phyloP scores from a whole-genome alignment of 2,113 vertebrate species.

The Uria aalge region DNA sequence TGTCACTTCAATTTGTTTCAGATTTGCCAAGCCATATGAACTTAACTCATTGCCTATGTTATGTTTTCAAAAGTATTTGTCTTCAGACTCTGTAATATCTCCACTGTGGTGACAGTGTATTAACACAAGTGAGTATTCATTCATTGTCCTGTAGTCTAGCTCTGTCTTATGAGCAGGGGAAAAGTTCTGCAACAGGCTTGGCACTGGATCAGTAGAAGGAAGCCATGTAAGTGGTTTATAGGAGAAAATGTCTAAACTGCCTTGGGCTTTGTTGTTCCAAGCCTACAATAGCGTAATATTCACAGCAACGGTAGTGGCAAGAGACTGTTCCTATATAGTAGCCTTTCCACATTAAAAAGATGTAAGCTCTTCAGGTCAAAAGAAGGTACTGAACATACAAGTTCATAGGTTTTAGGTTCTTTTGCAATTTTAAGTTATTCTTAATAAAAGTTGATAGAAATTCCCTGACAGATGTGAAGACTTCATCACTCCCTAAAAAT shows the following conservation, averaged over 20 bases:
- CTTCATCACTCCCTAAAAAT: background rate
- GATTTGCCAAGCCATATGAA: background rate
- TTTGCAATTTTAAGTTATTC: background rate
- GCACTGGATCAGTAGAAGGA: background rate
- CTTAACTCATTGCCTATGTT: background rate
- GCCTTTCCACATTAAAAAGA: background rate
- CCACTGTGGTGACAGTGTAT: background rate
- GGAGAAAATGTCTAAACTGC: background rate
- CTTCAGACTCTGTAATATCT: background rate
- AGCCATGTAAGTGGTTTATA: background rate
- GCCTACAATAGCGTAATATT: background rate
- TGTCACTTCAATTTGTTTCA: background rate
- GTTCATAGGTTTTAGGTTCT: background rate
- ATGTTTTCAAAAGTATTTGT: constrained; percentile 15
- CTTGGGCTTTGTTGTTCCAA: background rate
- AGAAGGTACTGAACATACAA: background rate
- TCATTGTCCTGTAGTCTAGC: background rate
- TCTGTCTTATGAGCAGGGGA: background rate
- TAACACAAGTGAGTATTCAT: background rate
- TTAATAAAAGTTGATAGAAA: background rate
- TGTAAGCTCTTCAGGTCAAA: background rate
- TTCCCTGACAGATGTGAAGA: background rate
- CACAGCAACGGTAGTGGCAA: background rate
- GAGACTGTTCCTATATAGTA: background rate
- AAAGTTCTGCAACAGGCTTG: background rate